Evolutionary conservation across 1,140 invertebrate genomes (phyloP), one percentile per base, ranked within the genome.

Genomic region (Drosophila prosaltans): DNA sequence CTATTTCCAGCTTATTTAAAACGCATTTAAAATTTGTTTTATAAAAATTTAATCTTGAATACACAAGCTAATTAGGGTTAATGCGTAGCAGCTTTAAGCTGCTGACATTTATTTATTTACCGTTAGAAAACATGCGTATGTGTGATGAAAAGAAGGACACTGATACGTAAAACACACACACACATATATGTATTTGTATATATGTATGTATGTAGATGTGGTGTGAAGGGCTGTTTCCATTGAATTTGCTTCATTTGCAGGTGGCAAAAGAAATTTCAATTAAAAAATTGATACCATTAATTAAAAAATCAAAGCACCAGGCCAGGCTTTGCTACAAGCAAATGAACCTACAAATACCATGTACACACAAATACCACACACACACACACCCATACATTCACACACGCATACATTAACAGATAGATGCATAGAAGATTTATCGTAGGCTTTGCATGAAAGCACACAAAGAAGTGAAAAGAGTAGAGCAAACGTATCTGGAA

Each of bases 231-330:
- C 41, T 63, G 24, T 43, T 62, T n/a, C 21, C 26, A 62, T 45
- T 45, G 60, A 62, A 62, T 62, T 62, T 45, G 24, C 28, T 41
- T 62, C 30, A 28, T 21, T 63, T 48, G n/a, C 41, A 63, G 43
- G 61, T 63, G 61, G 61, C 61, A 63, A 63, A 63, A 30, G 40
- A 63, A 59, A 45, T 67, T 67, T 39, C 28, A 67, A 48, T 67
- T 43, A 60, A 67, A 63, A 67, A 24, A 66, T 67, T 67, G 54
- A 59, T 58, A 48, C 40, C 54, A 67, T 67, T 67, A 67, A 67
- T 65, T 65, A 65, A 65, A 65, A 65, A 65, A 48, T 55, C 63
- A 65, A 65, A 65, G 63, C 48, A 40, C 26, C 59, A 61, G 59
- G 36, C 2, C 28, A 16, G 16, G 16, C 58, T 26, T 26, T 26